phyloP scores from a whole-genome alignment of 2,888 invertebrate species.

The Limnephilus lunatus region DNA sequence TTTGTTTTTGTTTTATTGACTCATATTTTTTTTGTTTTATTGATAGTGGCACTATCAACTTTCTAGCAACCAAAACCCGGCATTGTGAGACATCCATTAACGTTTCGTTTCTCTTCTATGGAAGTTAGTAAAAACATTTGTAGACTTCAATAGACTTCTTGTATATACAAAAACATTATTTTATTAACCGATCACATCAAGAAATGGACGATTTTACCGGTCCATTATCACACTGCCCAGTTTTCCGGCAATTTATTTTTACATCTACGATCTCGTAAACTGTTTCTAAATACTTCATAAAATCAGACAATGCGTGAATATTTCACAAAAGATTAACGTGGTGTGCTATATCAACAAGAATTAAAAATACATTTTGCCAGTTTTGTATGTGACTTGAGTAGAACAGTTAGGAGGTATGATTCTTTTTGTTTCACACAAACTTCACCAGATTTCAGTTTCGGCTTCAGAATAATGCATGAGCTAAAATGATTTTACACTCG shows the following conservation, averaged over 20 bases:
- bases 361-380: neutral
- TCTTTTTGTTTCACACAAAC: neutral
- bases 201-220: neutral
- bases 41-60: neutral
- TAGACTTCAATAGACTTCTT: neutral
- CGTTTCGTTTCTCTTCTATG: neutral
- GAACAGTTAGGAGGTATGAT: neutral
- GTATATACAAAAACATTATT: neutral
- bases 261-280: neutral
- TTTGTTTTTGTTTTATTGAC: neutral
- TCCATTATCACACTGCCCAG: neutral
- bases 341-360: neutral
- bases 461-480: too few relatives aligned
- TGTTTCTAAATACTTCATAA: neutral
- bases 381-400: neutral
- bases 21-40: neutral
- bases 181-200: neutral
- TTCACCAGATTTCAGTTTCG: neutral
- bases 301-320: neutral
- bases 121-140: neutral
- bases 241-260: neutral
- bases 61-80: neutral
- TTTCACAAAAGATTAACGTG: neutral
- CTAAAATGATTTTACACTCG: too few relatives aligned
- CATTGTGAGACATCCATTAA: neutral